Evolutionary conservation across 2,797 vertebrate species (phyloP).

Genomic region (Alcedo atthis): DNA sequence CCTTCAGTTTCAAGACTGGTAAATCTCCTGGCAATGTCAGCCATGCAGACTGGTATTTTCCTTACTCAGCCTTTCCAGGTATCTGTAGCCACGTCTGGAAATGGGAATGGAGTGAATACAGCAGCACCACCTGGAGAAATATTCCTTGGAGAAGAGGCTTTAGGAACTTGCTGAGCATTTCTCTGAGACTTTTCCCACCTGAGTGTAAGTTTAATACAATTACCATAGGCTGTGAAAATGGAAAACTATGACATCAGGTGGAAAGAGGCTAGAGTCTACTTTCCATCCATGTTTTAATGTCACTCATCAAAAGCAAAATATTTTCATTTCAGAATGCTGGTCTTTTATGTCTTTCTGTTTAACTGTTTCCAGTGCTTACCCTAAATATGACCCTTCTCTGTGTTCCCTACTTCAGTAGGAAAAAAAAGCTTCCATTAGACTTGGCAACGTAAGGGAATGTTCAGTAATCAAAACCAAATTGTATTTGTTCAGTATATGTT

Average conservation of each 20-base stretch:
- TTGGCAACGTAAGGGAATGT: not conserved
- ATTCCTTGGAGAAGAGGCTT: not conserved
- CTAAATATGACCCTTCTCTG: not conserved
- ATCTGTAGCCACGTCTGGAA: not conserved
- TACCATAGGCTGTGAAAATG: not conserved
- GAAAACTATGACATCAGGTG: not conserved
- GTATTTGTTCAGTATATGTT: not conserved
- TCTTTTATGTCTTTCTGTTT: not conserved
- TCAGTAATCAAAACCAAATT: not conserved
- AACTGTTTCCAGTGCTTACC: not conserved
- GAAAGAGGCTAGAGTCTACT: not conserved
- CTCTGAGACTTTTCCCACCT: not conserved
- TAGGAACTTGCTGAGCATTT: not conserved
- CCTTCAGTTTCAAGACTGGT: not conserved
- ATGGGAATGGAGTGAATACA: not conserved
- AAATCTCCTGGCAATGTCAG: slow-evolving; percentile 9
- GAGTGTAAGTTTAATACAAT: not conserved
- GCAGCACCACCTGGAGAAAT: not conserved
- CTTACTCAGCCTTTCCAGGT: not conserved
- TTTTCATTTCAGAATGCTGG: not conserved
- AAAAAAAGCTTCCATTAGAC: not conserved
- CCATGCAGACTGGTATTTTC: not conserved
- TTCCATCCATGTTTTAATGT: not conserved
- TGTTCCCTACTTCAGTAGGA: not conserved
- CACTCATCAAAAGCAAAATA: not conserved